phyloP scores from a whole-genome alignment of 2,888 invertebrate genomes.

The Aradus depressus region DNA sequence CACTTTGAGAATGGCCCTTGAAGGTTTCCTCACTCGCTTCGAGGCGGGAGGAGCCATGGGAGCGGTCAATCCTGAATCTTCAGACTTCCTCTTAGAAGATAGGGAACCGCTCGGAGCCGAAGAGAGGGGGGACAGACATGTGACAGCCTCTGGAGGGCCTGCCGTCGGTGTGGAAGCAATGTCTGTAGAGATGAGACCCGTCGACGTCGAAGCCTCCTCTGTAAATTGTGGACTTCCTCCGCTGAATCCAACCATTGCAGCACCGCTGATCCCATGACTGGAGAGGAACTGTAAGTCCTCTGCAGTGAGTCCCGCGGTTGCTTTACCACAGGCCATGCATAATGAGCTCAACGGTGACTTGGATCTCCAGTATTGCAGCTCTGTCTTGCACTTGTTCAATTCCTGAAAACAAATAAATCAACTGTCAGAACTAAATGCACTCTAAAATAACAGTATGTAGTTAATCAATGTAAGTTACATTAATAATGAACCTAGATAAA shows the following conservation, averaged over 20 bases:
- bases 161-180: too few relatives aligned
- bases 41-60: constrained; percentile 7
- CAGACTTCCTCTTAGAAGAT: constrained; percentile 20
- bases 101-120: constrained; percentile 3
- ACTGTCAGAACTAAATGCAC: too few relatives aligned
- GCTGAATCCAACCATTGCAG: too few relatives aligned
- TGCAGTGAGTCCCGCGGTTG: constrained; percentile 15
- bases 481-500: too few relatives aligned
- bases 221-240: too few relatives aligned
- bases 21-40: constrained; percentile 9
- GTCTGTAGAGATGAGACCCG: too few relatives aligned
- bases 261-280: neutral
- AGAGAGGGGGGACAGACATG: constrained; percentile 5
- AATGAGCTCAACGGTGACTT: constrained; percentile 69
- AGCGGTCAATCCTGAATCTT: too few relatives aligned
- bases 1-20: constrained; percentile 22
- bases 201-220: constrained; percentile 1
- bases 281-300: constrained; percentile 11
- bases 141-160: neutral
- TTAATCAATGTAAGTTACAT: too few relatives aligned
- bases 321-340: constrained; percentile 63
- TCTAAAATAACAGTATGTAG: too few relatives aligned
- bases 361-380: constrained; percentile 82
- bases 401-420: too few relatives aligned
- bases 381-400: constrained; percentile 83